These are phyloP conservation scores for Cephalotes varians DNA, from an alignment of 2,888 invertebrate species.

Conservation along the genomic window DNA sequence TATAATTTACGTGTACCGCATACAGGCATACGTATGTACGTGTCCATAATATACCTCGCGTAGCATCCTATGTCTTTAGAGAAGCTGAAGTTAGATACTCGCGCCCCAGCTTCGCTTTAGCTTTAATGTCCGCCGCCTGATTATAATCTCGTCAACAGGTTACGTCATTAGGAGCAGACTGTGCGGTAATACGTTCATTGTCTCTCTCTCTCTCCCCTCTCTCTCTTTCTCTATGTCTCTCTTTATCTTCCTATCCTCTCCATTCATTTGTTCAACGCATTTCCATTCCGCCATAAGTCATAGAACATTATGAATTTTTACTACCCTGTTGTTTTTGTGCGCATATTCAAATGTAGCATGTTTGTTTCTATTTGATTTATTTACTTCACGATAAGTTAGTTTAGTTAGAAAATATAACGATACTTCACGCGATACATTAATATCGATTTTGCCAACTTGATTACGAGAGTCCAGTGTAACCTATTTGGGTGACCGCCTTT, in stretches of 20 bases:
- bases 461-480: conserved; percentile 18
- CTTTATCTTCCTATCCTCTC: background rate
- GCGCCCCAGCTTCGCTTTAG: conserved; percentile 68
- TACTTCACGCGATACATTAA: conserved; percentile 17
- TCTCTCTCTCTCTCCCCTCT: conserved; percentile 16
- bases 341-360: background rate
- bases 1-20: conserved; percentile 51
- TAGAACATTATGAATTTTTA: conserved; percentile 8
- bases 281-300: conserved; percentile 48
- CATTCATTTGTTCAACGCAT: conserved; percentile 40
- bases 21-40: conserved; percentile 38
- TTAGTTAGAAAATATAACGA: background rate
- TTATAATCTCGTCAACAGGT: conserved; percentile 85
- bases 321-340: background rate
- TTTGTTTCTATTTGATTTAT: background rate
- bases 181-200: conserved; percentile 63
- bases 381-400: background rate
- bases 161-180: conserved; percentile 78
- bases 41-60: conserved; percentile 29
- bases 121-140: conserved; percentile 84
- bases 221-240: background rate
- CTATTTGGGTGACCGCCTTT: conserved; percentile 23
- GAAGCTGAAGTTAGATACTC: conserved; percentile 47
- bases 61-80: conserved; percentile 50
- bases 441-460: conserved; percentile 25